Evolutionary conservation across 2,888 invertebrate genomes (phyloP), one percentile per base, ranked within the genome.

Genomic region (Geophilus truncorum): DNA sequence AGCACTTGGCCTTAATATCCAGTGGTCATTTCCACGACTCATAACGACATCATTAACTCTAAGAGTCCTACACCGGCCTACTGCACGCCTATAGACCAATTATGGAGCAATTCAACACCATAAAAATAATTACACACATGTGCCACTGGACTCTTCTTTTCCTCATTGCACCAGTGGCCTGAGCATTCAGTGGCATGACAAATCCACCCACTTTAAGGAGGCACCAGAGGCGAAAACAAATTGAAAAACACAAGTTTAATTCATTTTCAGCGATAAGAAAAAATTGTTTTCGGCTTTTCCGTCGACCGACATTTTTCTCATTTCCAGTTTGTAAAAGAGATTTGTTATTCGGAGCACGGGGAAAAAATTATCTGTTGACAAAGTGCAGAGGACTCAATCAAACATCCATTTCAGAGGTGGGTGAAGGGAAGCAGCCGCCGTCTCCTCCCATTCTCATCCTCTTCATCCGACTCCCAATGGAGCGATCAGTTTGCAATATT

Each of bases 1-100:
- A 70, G 25, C 70, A 70, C 70, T 70, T 70, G 70, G 70, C 70
- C 70, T 70, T 70, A 28, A 70, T 70, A 70, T 70, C 70, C 28
- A 70, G 70, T 70, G 70, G 70, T 70, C 70, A 70, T 70, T 70
- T 70, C 70, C 70, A 70, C 70, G 70, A 70, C 70, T 70, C 70
- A 70, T 70, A 70, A 70, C 70, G 70, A 28, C 70, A 70, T 70
- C 70, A 70, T 70, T 70, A 70, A 70, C 70, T 70, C 12, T 28
- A 28, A 70, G 70, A 28, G 28, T 70, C 70, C 28, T 70, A 70
- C 70, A 70, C 25, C n/a, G 12, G 70, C 25, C 28, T 28, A 12
- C 9, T 70, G 70, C 70, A 70, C 25, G 70, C 70, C 70, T 70
- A 70, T 70, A 70, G 70, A 70, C 70, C 70, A 70, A 70, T 70